A percentile compares a stretch with the other conserved stretches of the same genome.
Conservation (phyloP, 2,113 vertebrate genomes). For the Chiloscyllium plagiosum region DNA sequence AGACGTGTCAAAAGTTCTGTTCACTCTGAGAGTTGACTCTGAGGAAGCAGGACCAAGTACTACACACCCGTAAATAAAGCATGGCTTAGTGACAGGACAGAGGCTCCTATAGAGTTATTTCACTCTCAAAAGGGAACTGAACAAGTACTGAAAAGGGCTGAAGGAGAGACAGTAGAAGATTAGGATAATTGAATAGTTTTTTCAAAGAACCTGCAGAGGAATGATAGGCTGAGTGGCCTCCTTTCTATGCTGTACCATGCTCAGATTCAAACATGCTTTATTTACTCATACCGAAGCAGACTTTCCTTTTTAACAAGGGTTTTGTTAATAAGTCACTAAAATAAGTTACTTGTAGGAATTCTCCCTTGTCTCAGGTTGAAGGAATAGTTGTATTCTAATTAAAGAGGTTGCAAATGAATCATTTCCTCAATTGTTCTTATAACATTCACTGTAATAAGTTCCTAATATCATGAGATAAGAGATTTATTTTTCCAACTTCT, state of each 20-base stretch:
- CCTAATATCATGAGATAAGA: neutral
- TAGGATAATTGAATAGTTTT: neutral
- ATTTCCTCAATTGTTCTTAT: neutral
- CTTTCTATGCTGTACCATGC: neutral
- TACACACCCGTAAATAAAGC: too few relatives aligned
- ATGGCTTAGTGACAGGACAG: too few relatives aligned
- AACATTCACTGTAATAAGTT: neutral
- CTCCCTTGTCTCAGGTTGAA: neutral
- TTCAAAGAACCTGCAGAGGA: neutral
- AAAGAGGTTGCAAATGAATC: neutral
- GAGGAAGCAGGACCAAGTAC: too few relatives aligned
- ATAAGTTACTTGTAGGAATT: neutral
- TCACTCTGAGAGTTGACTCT: too few relatives aligned
- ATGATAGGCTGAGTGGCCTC: neutral
- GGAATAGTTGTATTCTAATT: neutral
- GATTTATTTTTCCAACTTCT: neutral
- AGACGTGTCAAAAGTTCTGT: too few relatives aligned
- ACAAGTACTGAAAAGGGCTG: neutral
- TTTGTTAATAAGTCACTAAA: neutral
- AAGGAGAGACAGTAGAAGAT: neutral
- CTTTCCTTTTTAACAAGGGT: neutral
- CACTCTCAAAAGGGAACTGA: neutral
- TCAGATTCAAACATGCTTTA: neutral
- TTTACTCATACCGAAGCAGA: neutral
- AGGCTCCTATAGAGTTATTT: too few relatives aligned